Evolutionary conservation across 1,140 invertebrate genomes (phyloP), one percentile per base, ranked within the genome.

Genomic region (Leptoteleia sp.): DNA sequence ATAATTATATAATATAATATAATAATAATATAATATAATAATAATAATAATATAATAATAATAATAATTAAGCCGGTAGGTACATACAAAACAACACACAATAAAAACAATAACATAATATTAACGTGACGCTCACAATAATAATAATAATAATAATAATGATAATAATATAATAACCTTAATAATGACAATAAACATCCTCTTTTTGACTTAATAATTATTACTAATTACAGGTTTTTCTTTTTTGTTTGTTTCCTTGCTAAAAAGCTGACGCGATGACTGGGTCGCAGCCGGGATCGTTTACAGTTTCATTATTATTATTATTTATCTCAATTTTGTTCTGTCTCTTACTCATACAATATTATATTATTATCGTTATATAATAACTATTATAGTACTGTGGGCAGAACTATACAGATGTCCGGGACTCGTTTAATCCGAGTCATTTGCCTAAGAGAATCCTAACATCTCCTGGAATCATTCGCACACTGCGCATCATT

Each of bases 51-150:
- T 47, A 47, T 47, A 61, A 47, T 71, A 61, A 72, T 75, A 67
- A 75, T 75, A 75, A 75, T 75, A 75, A 75, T 61, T 85, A 87
- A 83, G 81, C 82, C 83, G 83, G 82, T 88, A 86, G 81, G 80
- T 87, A 89, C 87, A 89, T 89, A 89, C 85, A 89, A 89, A 89
- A 89, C 87, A 89, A 89, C 88, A 89, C 88, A 89, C 88, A 89
- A 89, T 89, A 88, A 89, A 89, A 89, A 89, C 88, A 89, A 89
- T 89, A 89, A 89, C 85, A 89, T 89, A 89, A 89, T 89, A 88
- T 88, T 88, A 89, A 89, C 86, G 84, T 88, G 86, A 84, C 87
- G 86, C 84, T 87, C 87, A 88, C 86, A 89, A 88, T 87, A 85
- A 85, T 85, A 85, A 85, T 85, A 76, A 82, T 85, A 76, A 82